Percentiles rank a stretch among this genome's conserved stretches.
Conservation (phyloP, 2,797 vertebrate species). For the Rhinogobio ventralis region DNA sequence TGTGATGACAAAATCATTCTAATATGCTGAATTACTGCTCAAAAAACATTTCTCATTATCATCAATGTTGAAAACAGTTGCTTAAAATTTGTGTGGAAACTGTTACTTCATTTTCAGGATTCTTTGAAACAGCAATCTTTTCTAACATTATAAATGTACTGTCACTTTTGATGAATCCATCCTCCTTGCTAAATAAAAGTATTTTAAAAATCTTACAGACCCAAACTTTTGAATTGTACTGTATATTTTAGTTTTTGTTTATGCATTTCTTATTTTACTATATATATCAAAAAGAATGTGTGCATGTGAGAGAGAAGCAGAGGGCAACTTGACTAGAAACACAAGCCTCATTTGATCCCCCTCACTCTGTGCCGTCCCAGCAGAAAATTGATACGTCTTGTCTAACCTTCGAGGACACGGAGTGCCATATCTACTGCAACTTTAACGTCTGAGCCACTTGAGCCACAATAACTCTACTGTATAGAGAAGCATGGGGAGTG, state of each 20-base stretch:
- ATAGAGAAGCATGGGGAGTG: slow-evolving; percentile 11
- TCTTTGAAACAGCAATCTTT: not conserved
- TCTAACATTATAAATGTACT: not conserved
- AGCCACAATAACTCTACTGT: slow-evolving; percentile 5
- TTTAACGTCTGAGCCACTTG: slow-evolving; percentile 55
- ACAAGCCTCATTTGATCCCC: slow-evolving; percentile 16
- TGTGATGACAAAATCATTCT: no score
- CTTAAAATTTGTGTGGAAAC: no score
- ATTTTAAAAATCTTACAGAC: not conserved
- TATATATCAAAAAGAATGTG: not conserved
- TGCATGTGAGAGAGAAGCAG: not conserved
- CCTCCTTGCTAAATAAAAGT: not conserved
- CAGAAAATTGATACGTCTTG: slow-evolving; percentile 53
- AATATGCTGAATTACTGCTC: no score
- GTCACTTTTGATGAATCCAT: not conserved
- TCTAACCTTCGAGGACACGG: slow-evolving; percentile 36
- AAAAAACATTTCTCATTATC: no score
- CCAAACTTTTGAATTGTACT: not conserved
- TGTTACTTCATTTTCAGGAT: no score
- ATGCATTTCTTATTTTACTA: not conserved
- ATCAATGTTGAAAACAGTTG: no score
- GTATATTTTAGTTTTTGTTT: not conserved
- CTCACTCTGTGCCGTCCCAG: slow-evolving; percentile 1
- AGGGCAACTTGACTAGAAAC: slow-evolving; percentile 33
- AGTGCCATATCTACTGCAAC: slow-evolving; percentile 50